phyloP scores from a whole-genome alignment of 2,797 vertebrate species.

The Myiotriccus ornatus region DNA sequence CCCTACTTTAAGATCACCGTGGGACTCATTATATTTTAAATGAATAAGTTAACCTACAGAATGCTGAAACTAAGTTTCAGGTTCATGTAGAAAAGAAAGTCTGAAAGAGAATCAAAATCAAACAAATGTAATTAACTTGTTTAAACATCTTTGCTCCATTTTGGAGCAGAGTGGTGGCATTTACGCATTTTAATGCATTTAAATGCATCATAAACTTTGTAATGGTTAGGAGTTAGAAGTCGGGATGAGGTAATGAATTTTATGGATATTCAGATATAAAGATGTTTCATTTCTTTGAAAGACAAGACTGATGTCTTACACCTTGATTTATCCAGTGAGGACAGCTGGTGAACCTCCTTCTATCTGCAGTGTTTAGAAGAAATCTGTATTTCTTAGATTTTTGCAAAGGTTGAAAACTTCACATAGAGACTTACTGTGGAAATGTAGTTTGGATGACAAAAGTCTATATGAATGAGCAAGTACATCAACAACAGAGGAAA shows the following conservation, averaged over 20 bases:
- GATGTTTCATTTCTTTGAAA: neutral
- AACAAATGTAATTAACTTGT: neutral
- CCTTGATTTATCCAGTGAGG: fast-evolving
- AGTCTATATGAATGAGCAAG: neutral
- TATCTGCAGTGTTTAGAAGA: neutral
- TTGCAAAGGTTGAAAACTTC: neutral
- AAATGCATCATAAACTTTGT: neutral
- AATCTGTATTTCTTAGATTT: neutral
- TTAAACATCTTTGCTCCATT: neutral
- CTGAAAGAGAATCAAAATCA: neutral
- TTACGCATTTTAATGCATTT: neutral
- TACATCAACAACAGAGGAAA: neutral
- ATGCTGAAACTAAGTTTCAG: neutral
- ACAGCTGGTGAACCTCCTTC: neutral
- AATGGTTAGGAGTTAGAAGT: neutral
- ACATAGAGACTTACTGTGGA: neutral
- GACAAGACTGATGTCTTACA: neutral
- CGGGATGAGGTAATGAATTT: neutral
- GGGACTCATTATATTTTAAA: neutral
- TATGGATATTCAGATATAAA: neutral
- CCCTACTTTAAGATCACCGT: fast-evolving
- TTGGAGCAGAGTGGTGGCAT: neutral
- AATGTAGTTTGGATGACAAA: neutral
- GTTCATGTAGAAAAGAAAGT: neutral
- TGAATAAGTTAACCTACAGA: neutral